phyloP scores from a whole-genome alignment of 2,888 invertebrate species.

The Melolontha melolontha region DNA sequence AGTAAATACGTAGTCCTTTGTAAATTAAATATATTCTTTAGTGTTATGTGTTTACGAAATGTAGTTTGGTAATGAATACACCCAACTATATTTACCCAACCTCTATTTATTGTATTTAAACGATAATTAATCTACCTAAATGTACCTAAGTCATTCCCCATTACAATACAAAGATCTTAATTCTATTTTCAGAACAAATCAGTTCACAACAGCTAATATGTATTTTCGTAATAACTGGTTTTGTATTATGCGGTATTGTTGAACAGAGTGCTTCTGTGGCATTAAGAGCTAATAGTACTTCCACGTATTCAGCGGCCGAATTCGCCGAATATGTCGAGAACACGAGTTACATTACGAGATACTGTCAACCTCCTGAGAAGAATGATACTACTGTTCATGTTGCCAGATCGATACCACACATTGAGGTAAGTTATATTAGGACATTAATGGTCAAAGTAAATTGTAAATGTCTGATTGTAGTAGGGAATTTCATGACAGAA shows the following conservation, averaged over 20 bases:
- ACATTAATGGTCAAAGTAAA: too few relatives aligned
- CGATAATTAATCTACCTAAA: too few relatives aligned
- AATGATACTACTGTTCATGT: conserved; percentile 59
- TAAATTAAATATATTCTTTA: too few relatives aligned
- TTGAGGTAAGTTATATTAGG: conserved; percentile 59
- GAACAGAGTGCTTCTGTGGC: conserved; percentile 71
- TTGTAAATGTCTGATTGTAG: too few relatives aligned
- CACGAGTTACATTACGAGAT: conserved; percentile 65
- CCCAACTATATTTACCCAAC: too few relatives aligned
- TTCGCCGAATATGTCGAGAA: conserved; percentile 67
- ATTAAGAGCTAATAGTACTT: conserved; percentile 66
- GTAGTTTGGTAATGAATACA: too few relatives aligned
- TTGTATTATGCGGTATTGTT: conserved; percentile 70
- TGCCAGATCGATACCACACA: conserved; percentile 64
- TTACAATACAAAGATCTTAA: too few relatives aligned
- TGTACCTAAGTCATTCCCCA: too few relatives aligned
- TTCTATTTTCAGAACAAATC: conserved; percentile 60
- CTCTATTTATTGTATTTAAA: too few relatives aligned
- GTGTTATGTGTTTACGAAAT: too few relatives aligned
- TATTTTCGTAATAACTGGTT: conserved; percentile 68
- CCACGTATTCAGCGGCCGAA: conserved; percentile 63
- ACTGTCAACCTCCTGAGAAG: conserved; percentile 61
- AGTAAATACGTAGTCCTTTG: too few relatives aligned
- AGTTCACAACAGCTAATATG: conserved; percentile 68
- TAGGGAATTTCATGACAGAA: too few relatives aligned